Evolutionary conservation across 2,888 invertebrate species (phyloP), one percentile per base, ranked within the genome.

Genomic region (Ernsta delagoae): DNA sequence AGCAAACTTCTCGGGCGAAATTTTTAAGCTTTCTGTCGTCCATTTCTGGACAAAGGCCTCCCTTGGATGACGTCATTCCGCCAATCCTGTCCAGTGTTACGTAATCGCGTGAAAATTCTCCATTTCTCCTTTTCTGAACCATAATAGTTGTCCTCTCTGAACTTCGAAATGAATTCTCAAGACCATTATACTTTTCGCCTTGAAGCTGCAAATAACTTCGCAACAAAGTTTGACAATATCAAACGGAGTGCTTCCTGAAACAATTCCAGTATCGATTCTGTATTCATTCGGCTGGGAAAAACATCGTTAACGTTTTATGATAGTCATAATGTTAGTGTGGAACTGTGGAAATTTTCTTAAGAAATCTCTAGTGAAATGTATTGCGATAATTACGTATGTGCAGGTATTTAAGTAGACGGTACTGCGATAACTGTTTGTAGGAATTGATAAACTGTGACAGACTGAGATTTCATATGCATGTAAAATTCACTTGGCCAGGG

Each of bases 271-370:
- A 36, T 57, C 36, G 54, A 57, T 36, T 57, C 12, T 12, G 36
- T 31, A n/a, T 34, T 36, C 36, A 36, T 34, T 57, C 57, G 36
- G 36, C 36, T 36, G 36, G 3, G 57, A 36, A 57, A 57, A 36
- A 57, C 36, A 57, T 57, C 57, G 36, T 57, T 57, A 57, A 57
- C 6, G 12, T 57, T 57, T 57, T 34, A 57, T 34, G n/a, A 36
- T 36, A 36, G 36, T 57, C 12, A 57, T 12, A 36, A 57, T 39
- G 36, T 7, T 57, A 36, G 36, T 57, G 57, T 12, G 12, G 57
- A 36, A 39, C n/a, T 36, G 36, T 12, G 12, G 57, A 39, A 39
- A 12, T 57, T 57, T 57, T 39, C 57, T 24, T 5, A n/a, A 31
- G n/a, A 56, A n/a, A 56, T 56, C 8, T 53, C 24, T 16, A 16